Evolutionary conservation across 2,888 invertebrate species (phyloP), one percentile per base, ranked within the genome.

Genomic region (Dysmachus trigonus): DNA sequence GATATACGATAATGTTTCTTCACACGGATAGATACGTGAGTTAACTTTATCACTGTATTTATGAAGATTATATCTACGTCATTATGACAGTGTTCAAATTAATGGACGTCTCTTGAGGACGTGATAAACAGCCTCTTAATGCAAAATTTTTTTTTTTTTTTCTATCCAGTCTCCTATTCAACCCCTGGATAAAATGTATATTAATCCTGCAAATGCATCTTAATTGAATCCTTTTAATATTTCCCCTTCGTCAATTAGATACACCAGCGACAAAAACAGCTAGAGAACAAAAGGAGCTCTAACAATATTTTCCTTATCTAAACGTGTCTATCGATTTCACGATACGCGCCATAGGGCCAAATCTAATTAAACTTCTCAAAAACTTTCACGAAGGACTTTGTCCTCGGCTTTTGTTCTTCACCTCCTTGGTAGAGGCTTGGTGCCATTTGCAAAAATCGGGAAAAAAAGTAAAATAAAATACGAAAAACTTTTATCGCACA

Each of bases 61-160:
- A 18, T 51, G 27, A 47, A 51, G 79, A 79, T 79, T 30, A 18
- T 38, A 76, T 79, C 51, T 51, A 51, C 47, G 79, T 79, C 51
- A 79, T 79, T 79, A 79, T 77, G 38, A 18, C 77, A 77, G 38
- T 77, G 41, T 33, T 33, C 38, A 38, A 76, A 38, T 38, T 77
- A 41, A 77, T 41, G 77, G 33, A 77, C 22, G 18, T 77, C 18
- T 77, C 38, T 77, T 5, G 35, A 38, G 22, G 22, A 8, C 10
- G 38, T 10, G 77, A 35, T 77, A 22, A 77, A 41, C 30, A 33
- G 7, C 35, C 22, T 8, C 10, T 73, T 33, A 73, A 73, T 33
- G 10, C n/a, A 33, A 7, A 18, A 10, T 41, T 41, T 41, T 1
- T 41, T 72, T 27, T 72, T 73, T 15, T 73, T 31, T 15, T 1